Conservation (phyloP, 2,797 vertebrate species). For the Pangasius sanitwongsei region DNA sequence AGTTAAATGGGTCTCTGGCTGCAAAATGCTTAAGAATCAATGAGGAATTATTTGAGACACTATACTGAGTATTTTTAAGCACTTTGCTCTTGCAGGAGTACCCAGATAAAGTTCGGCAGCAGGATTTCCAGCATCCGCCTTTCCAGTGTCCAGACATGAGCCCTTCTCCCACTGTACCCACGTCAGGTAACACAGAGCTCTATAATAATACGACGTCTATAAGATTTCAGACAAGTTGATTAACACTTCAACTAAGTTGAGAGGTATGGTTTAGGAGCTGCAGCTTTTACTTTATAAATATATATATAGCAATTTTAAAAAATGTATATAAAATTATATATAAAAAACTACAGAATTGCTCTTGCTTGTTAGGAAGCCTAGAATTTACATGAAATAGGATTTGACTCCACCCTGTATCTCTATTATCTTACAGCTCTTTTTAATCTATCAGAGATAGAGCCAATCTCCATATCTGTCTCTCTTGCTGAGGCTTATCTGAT, state of each 20-base stretch:
- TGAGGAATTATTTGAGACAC: neutral
- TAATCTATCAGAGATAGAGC: neutral
- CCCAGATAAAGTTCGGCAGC: constrained; percentile 39
- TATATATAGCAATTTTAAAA: neutral
- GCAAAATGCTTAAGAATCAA: neutral
- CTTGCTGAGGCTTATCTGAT: neutral
- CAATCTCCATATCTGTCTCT: no score
- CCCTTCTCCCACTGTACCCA: constrained; percentile 65
- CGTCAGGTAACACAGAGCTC: constrained; percentile 62
- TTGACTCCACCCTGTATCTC: neutral
- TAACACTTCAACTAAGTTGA: neutral
- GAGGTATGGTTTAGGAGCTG: neutral
- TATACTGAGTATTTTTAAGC: neutral
- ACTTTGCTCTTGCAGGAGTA: constrained; percentile 56
- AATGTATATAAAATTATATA: neutral
- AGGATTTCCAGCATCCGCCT: constrained; percentile 39
- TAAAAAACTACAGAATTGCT: neutral
- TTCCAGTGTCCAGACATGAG: constrained; percentile 69
- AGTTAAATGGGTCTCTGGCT: neutral
- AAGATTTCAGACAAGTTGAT: neutral
- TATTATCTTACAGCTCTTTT: neutral
- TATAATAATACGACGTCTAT: neutral
- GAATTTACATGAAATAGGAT: neutral
- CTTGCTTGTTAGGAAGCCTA: neutral
- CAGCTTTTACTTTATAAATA: neutral